Base-by-base conservation (phyloP, 1,140 invertebrate species). In the Ctenoplectra terminalis region DNA sequence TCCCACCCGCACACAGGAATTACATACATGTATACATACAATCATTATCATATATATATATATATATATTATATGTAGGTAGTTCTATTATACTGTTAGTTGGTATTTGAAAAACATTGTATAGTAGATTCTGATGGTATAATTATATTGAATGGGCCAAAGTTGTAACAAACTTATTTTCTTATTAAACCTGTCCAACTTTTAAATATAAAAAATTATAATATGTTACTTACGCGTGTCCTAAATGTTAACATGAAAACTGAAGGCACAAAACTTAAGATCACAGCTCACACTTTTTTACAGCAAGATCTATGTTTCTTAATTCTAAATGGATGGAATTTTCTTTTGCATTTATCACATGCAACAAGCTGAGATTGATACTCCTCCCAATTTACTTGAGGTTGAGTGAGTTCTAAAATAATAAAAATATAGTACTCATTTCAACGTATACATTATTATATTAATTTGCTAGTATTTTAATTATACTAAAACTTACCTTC, bases 121-220 rank as follows among this genome's bases (percentile, higher is more conserved):
- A 92, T 91, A 92, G 84, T 92, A 91, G 87, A 90, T 89, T 89
- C 85, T 90, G 87, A 87, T 91, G 86, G 88, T 90, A 91, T 86
- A 88, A 92, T 91, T 90, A 90, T 90, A 92, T 90, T 92, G 88
- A 91, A 91, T 92, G 90, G 91, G 87, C 85, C 90, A 92, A 91
- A 92, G 87, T 74, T 85, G 46, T 83, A 79, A 82, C 6, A 77
- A 82, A 77, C 56, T 31, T 52, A 82, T 60, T 85, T 86, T 78
- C 58, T 85, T 69, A 26, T 56, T 13, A 9, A 56, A 58, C 78
- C 60, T 56, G 6, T 17, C 40, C 15, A 54, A 54, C 8, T 46
- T 46, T 23, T 50, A 37, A 61, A 34, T 63, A 73, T 26, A 34
- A 52, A n/a, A 40, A 54, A 34, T 23, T 48, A 56, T 50, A 54